A percentile compares a stretch with the other conserved stretches of the same genome.
These are phyloP conservation scores for Zoanthus sociatus DNA, from an alignment of 92 coral and sea anemone genomes.

Conservation along the genomic window DNA sequence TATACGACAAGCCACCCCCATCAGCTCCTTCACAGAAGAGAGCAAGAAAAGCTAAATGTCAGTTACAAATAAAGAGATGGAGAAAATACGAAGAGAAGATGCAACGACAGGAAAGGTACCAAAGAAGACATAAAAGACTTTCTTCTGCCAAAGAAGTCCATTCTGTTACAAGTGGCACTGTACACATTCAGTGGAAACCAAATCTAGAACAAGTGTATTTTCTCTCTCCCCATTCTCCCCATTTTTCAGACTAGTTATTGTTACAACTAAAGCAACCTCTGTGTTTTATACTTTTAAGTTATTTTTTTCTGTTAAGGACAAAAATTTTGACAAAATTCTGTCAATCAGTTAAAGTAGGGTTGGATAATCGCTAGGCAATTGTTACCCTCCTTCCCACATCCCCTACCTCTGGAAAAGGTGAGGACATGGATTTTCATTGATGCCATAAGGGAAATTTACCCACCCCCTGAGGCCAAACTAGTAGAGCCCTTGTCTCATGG, in stretches of 20 bases:
- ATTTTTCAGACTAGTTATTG: background rate
- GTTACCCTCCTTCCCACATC: no score
- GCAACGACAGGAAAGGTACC: conserved; percentile 69
- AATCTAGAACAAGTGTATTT: conserved; percentile 53
- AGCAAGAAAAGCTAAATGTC: conserved; percentile 70
- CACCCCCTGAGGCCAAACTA: no score
- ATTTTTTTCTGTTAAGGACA: no score
- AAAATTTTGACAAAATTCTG: no score
- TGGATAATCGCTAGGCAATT: no score
- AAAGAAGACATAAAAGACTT: conserved; percentile 34
- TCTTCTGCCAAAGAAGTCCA: background rate
- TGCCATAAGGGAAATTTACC: no score
- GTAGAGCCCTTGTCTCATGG: no score
- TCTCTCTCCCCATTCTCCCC: background rate
- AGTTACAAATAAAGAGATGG: conserved; percentile 76
- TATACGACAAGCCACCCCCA: conserved; percentile 79
- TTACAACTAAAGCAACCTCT: background rate
- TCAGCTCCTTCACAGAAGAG: conserved; percentile 76
- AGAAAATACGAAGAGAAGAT: conserved; percentile 57
- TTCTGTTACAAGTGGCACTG: background rate
- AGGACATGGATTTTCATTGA: no score
- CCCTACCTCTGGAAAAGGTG: no score
- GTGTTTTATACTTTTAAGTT: no score
- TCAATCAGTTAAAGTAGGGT: no score
- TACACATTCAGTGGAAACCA: conserved; percentile 59